phyloP scores from a whole-genome alignment of 2,797 vertebrate genomes.

The Hemitrygon akajei region DNA sequence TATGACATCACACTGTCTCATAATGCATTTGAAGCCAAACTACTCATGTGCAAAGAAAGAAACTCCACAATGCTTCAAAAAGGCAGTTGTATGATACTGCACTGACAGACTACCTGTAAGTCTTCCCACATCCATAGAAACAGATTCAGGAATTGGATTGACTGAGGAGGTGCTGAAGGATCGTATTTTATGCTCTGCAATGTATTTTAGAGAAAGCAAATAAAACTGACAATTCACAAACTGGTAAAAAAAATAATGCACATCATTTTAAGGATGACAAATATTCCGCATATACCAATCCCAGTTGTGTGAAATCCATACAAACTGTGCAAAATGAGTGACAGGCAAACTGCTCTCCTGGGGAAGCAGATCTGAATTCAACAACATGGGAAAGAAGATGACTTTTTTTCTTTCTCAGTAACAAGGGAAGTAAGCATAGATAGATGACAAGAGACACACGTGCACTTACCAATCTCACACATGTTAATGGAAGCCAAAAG shows the following conservation, averaged over 20 bases:
- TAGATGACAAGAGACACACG: neutral
- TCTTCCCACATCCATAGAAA: neutral
- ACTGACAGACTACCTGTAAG: constrained; percentile 21
- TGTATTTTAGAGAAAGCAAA: constrained; percentile 15
- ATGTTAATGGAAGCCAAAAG: neutral
- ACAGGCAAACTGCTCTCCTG: too few species aligned
- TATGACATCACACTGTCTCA: neutral
- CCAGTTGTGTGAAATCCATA: too few species aligned
- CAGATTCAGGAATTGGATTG: neutral
- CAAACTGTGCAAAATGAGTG: neutral
- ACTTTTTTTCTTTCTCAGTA: neutral
- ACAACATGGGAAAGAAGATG: neutral
- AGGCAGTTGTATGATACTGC: neutral
- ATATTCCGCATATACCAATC: neutral
- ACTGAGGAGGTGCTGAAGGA: neutral
- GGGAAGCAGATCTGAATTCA: neutral
- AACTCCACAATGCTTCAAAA: neutral
- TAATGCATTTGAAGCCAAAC: neutral
- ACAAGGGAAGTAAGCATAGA: neutral
- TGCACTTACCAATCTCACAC: too few species aligned
- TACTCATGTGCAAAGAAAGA: neutral
- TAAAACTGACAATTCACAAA: neutral
- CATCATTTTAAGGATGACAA: neutral
- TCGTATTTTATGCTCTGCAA: neutral
- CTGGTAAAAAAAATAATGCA: neutral